Base-by-base conservation (phyloP, 2,888 invertebrate species). In the Dryomyza anilis region DNA sequence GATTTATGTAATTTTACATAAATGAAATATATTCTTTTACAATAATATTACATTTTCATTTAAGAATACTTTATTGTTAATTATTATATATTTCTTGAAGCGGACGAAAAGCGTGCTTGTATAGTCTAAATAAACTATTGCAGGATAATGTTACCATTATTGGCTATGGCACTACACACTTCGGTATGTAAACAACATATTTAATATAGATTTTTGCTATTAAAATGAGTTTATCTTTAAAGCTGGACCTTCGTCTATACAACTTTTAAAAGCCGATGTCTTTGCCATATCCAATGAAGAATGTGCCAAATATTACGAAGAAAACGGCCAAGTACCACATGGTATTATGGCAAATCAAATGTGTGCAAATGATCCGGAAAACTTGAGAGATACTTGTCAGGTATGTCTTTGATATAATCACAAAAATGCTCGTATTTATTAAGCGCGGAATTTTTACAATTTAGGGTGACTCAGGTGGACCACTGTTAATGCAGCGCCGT, bases 241-340 rank as follows among this genome's bases (percentile, higher is more conserved):
- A 55, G 55, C 36, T 33, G 55, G 63, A 21, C n/a, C 45, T 5
- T 10, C 67, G 25, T 75, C 77, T 25, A 70, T 74, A 43, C 66
- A 71, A 23, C 63, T 79, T 50, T 71, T 76, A 55, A 77, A 77
- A 71, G 78, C 78, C 2, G 64, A 61, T 14, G 64, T 78, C 23
- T 7, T 10, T 46, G 68, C 53, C 6, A 52, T 53, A 30, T 62
- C 67, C 16, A 67, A 61, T 29, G 30, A 16, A 8, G 46, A 43
- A 33, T 64, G 36, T 59, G 48, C 27, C 30, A 59, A 52, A 8
- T 50, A 55, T 29, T 57, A 65, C 12, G 16, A 46, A 45, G 4
- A 23, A 2, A 69, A 66, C 8, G 3, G 7, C 12, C 16, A 12
- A 4, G n/a, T 53, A 30, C 21, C 16, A 16, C 23, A 59, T 16